Percentiles rank a stretch among this genome's conserved stretches.
Conservation (phyloP, 2,113 vertebrate genomes). For the Dicrurus megarhynchus region DNA sequence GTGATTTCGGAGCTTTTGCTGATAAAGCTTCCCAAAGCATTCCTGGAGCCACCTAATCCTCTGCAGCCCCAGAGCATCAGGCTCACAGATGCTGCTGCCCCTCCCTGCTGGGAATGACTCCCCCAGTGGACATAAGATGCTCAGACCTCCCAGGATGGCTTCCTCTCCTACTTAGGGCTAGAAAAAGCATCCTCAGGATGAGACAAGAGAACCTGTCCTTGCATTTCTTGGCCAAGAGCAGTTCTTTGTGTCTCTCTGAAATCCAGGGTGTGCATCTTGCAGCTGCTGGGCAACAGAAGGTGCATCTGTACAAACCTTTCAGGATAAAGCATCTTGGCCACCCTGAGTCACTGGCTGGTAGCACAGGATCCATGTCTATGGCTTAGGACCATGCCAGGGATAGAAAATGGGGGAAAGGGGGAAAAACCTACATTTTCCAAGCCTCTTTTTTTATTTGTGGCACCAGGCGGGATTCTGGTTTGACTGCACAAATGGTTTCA, state of each 20-base stretch:
- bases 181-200: background rate
- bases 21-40: background rate
- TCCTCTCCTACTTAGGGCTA: background rate
- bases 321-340: background rate
- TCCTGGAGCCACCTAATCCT: background rate
- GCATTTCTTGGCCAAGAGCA: background rate
- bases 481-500: background rate
- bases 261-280: background rate
- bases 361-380: background rate
- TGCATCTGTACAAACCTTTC: background rate
- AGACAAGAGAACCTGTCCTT: background rate
- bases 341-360: background rate
- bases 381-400: background rate
- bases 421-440: background rate
- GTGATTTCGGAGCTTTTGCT: background rate
- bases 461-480: background rate
- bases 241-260: background rate
- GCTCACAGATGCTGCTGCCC: background rate
- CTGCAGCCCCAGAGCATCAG: background rate
- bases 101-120: background rate
- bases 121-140: background rate
- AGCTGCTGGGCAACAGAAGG: background rate
- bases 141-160: background rate
- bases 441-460: background rate
- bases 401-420: background rate